Evolutionary conservation across 2,888 invertebrate genomes (phyloP), one percentile per base, ranked within the genome.

Genomic region (Synergus japonicus): DNA sequence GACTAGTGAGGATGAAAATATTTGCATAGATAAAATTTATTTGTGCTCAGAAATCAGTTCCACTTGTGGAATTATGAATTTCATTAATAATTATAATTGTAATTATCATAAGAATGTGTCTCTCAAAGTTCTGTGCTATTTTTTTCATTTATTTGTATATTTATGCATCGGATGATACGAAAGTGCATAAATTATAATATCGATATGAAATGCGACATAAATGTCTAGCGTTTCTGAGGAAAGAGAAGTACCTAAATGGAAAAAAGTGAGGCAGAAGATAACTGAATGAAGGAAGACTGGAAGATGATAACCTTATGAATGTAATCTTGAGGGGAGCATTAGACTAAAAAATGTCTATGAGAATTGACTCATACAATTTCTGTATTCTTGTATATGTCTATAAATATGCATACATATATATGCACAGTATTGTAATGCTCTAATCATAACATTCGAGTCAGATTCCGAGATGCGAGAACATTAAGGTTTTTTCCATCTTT

Each of bases 231-330:
- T 43, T 63, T 76, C 63, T 76, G 66, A 82, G 79, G 83, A 85
- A 85, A 85, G 82, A 83, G 80, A 54, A 29, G 15, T 29, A 37
- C 37, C 37, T 37, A 12, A 67, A 54, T 15, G 29, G 58, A 43
- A 60, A 58, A 58, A 49, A 46, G 58, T 65, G 22, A 18, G 44
- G 60, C 63, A 15, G 73, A n/a, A 37, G 73, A 73, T 73, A 73
- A 73, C 49, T 54, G 8, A 54, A 54, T 15, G 49, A 73, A 73
- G 54, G 73, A 73, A 73, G 73, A n/a, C 49, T 29, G 18, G 13
- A 22, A 9, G 22, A 22, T 41, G 73, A 73, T 73, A 73, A 73
- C 73, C 73, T 73, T 54, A 46, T 73, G 73, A 54, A 54, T 54
- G 54, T 69, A 15, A 69, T 69, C 69, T 69, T 46, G 22, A 44